Conservation (phyloP, 2,797 vertebrate genomes). For the Pseudomugil tenellus region DNA sequence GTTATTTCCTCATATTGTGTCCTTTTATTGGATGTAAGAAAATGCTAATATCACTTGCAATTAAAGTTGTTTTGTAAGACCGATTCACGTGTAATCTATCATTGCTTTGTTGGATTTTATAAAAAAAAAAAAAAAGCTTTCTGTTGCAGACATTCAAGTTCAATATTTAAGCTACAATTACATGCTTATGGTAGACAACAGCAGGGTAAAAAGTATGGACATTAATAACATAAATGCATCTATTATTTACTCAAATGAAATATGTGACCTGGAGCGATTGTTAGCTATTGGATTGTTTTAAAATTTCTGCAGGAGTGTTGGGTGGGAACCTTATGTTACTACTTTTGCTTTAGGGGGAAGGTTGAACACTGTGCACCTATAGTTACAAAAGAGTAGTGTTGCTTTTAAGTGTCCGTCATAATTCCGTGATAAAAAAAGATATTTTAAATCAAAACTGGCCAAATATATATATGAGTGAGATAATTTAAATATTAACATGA, state of each 20-base stretch:
- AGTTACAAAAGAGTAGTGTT: constrained; percentile 28
- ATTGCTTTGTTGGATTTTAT: constrained; percentile 10
- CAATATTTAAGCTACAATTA: neutral
- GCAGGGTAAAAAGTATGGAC: no score
- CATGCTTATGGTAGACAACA: neutral
- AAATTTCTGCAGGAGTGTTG: neutral
- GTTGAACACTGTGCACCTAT: neutral
- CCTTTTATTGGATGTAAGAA: constrained; percentile 73
- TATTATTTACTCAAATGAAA: neutral
- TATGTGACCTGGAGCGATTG: neutral
- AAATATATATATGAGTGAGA: neutral
- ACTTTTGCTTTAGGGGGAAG: constrained; percentile 9
- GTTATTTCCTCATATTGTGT: constrained; percentile 72
- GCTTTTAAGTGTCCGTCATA: constrained; percentile 10
- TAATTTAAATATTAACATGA: neutral
- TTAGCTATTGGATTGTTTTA: no score
- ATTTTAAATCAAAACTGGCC: rapidly evolving
- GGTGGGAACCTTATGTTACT: constrained; percentile 35
- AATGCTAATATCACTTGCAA: constrained; percentile 79
- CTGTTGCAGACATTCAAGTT: neutral
- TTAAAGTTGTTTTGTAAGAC: constrained; percentile 76
- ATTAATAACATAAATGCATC: no score
- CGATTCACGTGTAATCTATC: constrained; percentile 10
- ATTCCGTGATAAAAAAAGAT: neutral
- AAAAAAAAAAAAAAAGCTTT: neutral